Conservation (phyloP, 2,113 vertebrate species). For the Upupa epops region DNA sequence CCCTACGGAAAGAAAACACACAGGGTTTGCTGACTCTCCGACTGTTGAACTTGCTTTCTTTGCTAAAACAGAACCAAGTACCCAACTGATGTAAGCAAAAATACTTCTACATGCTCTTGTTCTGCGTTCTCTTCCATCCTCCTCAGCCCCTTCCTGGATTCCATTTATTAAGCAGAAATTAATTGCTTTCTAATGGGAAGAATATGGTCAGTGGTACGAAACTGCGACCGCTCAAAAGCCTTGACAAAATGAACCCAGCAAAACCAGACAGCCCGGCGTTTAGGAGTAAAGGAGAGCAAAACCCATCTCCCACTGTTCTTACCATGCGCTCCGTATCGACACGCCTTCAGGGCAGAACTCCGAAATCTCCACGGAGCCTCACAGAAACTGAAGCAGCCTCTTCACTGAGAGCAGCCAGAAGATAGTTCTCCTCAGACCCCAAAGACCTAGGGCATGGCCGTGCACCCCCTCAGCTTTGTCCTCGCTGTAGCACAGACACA, state of each 20-base stretch:
- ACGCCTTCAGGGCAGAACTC: not conserved
- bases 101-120: not conserved
- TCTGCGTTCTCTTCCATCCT: not conserved
- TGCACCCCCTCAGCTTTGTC: not conserved
- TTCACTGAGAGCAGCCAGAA: not conserved
- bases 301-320: not conserved
- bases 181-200: not conserved
- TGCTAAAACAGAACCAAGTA: not conserved
- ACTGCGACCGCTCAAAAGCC: too few relatives aligned
- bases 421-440: not conserved
- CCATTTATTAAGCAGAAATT: not conserved
- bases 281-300: not conserved
- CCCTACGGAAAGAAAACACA: not conserved
- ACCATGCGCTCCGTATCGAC: not conserved
- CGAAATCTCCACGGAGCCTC: not conserved
- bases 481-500: not conserved
- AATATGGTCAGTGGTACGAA: not conserved
- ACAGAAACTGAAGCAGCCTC: not conserved
- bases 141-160: not conserved
- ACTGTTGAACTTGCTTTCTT: not conserved
- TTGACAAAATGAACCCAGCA: rapidly evolving
- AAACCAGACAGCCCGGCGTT: not conserved
- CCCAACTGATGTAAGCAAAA: not conserved
- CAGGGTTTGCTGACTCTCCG: not conserved
- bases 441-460: not conserved